These are phyloP conservation scores for Anas platyrhynchos DNA, from an alignment of 2,113 vertebrate species.

Conservation along the genomic window DNA sequence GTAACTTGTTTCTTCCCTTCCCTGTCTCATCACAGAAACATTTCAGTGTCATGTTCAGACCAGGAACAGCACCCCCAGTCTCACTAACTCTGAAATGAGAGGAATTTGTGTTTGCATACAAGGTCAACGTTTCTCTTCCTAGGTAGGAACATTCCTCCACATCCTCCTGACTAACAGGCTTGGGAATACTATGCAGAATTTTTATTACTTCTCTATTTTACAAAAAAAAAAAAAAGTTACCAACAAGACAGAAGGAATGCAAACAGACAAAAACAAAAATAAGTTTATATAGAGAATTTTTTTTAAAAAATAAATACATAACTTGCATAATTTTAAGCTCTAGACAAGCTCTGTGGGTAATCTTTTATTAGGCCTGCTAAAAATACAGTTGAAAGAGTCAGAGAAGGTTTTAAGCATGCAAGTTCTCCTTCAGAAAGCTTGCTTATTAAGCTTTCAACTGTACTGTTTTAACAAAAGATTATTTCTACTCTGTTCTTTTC, in stretches of 20 bases:
- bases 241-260: constrained; percentile 13
- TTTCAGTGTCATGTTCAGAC: background rate
- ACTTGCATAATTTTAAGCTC: constrained; percentile 37
- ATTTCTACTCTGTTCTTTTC: background rate
- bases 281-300: background rate
- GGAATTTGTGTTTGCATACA: background rate
- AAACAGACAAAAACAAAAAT: constrained; percentile 4
- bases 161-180: constrained; percentile 7
- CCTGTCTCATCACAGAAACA: background rate
- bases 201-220: constrained; percentile 13
- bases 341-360: constrained; percentile 52
- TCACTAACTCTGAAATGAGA: background rate
- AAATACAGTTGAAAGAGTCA: constrained; percentile 31
- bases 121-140: background rate
- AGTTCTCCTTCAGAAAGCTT: background rate
- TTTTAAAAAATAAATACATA: background rate
- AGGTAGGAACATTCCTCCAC: background rate
- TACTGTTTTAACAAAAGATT: background rate
- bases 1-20: background rate
- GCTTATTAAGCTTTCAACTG: background rate
- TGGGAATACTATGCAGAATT: constrained; percentile 8
- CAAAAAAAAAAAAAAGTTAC: background rate
- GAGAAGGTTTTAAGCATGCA: background rate
- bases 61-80: accelerated
- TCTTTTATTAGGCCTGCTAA: constrained; percentile 59